Conservation (phyloP, 2,888 invertebrate genomes). For the Zygothrica quintamaculata region DNA sequence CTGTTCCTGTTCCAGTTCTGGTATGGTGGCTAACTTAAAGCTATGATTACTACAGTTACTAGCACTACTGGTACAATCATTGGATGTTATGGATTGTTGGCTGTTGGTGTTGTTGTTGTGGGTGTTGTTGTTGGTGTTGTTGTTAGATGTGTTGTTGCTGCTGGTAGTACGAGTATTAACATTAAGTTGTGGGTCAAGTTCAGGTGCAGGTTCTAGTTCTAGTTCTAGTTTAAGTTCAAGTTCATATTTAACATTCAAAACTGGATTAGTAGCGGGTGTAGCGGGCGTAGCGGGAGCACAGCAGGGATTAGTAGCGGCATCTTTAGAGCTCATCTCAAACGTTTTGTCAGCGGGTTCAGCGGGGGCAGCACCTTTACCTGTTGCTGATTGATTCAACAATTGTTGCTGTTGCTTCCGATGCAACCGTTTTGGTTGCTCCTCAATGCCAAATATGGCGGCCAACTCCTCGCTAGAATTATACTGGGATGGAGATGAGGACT, state of each 20-base stretch:
- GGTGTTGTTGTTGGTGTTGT: constrained; percentile 28
- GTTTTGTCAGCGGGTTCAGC: constrained; percentile 50
- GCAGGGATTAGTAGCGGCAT: constrained; percentile 71
- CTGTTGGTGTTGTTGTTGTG: constrained; percentile 54
- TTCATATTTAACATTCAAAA: constrained; percentile 64
- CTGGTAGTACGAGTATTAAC: constrained; percentile 45
- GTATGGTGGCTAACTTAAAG: constrained; percentile 82
- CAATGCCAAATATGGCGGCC: constrained; percentile 87
- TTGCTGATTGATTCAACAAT: constrained; percentile 50
- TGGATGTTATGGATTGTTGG: constrained; percentile 47
- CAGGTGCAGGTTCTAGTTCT: constrained; percentile 5
- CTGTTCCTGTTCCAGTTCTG: constrained; percentile 60
- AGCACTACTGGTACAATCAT: constrained; percentile 57
- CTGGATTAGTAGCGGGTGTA: constrained; percentile 66
- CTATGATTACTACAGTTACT: constrained; percentile 74
- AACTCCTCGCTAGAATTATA: constrained; percentile 88
- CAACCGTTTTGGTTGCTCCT: constrained; percentile 70
- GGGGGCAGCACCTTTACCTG: constrained; percentile 70
- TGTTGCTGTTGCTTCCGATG: constrained; percentile 51
- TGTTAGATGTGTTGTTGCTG: constrained; percentile 1
- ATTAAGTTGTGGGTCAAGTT: constrained; percentile 35
- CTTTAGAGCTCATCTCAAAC: constrained; percentile 25
- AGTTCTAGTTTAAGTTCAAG: constrained; percentile 16
- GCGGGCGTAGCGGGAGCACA: constrained; percentile 54
- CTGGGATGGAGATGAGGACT: constrained; percentile 85